Evolutionary conservation across 1,140 invertebrate genomes (phyloP), one percentile per base, ranked within the genome.

Genomic region (Littorina saxatilis): DNA sequence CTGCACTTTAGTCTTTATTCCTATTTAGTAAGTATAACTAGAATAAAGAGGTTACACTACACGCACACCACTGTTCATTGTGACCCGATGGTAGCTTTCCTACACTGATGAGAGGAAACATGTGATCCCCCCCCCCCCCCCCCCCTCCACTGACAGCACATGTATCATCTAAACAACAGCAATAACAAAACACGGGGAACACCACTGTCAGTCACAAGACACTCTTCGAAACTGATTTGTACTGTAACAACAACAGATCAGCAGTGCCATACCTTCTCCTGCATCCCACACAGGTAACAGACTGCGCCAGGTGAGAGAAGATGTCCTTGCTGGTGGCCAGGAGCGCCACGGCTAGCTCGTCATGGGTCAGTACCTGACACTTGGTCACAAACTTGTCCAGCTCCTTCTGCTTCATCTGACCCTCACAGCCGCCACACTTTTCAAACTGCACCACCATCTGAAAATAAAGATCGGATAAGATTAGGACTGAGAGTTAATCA

Each of bases 381-480:
- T 97, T 97, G 76, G 95, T 94, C 68, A 94, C 93, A 92, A 98
- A 98, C 87, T 96, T 95, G 83, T 97, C 96, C 79, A 97, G 92
- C 86, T 97, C 96, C 55, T 90, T 90, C 87, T 96, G 96, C 75
- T 96, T 96, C 87, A 95, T 94, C 15, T 87, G 89, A 73, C 85
- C 85, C 47, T 90, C 88, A 86, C 95, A 96, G 76, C 96, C 95
- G 80, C 96, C 94, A 90, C 96, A 96, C 90, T 96, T 95, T 92
- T 95, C 96, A 87, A 98, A 94, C 93, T 98, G 96, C 95, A 98
- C 96, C 81, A 98, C 95, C 96, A 98, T 96, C 97, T 98, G 92
- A 47, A 92, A 94, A 89, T 82, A 77, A 85, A 83, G 83, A 77
- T n/a, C n/a, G n/a, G n/a, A n/a, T n/a, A n/a, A n/a, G n/a, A n/a